These are phyloP conservation scores for Synaphobranchus kaupii DNA, from an alignment of 2,797 vertebrate species.

Conservation along the genomic window DNA sequence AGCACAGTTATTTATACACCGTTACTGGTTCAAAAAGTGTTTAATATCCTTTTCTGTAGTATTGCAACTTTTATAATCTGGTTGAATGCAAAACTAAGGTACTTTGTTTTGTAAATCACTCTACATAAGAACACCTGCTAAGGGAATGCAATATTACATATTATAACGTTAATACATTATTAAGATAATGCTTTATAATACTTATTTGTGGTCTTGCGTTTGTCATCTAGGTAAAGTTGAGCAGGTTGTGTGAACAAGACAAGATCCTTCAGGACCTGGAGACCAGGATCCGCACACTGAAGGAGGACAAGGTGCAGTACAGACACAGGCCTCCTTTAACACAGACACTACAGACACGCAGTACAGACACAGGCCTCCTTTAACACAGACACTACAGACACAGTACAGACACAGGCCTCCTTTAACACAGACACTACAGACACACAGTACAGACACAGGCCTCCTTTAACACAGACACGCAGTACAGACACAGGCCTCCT, in stretches of 20 bases:
- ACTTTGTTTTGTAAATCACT: background rate
- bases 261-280: constrained; percentile 95
- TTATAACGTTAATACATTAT: background rate
- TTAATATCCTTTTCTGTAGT: background rate
- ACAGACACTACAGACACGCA: background rate
- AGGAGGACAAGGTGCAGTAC: constrained; percentile 89
- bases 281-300: constrained; percentile 87
- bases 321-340: background rate
- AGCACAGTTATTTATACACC: background rate
- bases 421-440: no score
- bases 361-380: no score
- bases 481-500: no score
- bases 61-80: background rate
- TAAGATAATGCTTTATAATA: background rate
- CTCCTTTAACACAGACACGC: no score
- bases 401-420: no score
- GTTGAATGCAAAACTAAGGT: background rate
- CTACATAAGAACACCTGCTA: background rate
- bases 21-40: background rate
- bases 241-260: constrained; percentile 95
- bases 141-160: background rate
- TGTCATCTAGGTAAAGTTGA: constrained; percentile 88
- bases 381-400: no score
- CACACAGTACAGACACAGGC: no score
- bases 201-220: constrained; percentile 29